These are phyloP conservation scores for Aproaerema taeniolella DNA, from an alignment of 2,888 invertebrate species.

Conservation along the genomic window DNA sequence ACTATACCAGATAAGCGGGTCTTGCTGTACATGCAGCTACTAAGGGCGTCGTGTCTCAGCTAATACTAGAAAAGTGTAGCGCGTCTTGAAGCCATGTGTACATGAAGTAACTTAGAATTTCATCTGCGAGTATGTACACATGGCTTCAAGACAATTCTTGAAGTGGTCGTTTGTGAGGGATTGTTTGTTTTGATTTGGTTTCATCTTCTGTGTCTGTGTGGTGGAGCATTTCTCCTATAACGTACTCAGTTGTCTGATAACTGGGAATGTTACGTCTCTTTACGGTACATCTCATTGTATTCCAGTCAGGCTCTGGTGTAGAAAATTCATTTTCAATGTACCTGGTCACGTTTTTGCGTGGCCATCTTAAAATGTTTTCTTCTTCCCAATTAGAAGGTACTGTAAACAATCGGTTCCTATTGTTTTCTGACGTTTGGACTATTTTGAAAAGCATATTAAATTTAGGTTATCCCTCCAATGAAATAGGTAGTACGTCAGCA, in stretches of 20 bases:
- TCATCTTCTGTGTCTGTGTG: conserved; percentile 10
- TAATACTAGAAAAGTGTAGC: too few relatives aligned
- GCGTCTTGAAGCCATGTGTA: conserved; percentile 3
- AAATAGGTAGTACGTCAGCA: too few relatives aligned
- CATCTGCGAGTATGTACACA: conserved; percentile 11
- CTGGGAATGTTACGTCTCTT: background rate
- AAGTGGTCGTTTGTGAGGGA: background rate
- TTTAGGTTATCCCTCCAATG: too few relatives aligned
- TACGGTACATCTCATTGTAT: background rate
- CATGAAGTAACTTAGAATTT: conserved; percentile 10
- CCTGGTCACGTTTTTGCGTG: background rate
- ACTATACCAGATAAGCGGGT: too few relatives aligned
- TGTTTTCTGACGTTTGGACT: too few relatives aligned
- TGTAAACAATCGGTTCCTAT: too few relatives aligned
- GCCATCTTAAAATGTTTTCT: too few relatives aligned
- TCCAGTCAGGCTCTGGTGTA: conserved; percentile 1
- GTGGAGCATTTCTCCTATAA: background rate
- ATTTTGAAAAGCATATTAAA: too few relatives aligned
- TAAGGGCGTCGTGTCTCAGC: too few relatives aligned
- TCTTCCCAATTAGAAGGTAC: too few relatives aligned
- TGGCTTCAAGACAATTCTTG: conserved; percentile 7
- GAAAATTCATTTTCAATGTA: background rate
- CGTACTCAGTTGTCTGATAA: background rate
- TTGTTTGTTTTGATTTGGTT: background rate
- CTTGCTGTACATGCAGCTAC: too few relatives aligned